Evolutionary conservation across 2,113 vertebrate species (phyloP).

Genomic region (Danionella cerebrum): DNA sequence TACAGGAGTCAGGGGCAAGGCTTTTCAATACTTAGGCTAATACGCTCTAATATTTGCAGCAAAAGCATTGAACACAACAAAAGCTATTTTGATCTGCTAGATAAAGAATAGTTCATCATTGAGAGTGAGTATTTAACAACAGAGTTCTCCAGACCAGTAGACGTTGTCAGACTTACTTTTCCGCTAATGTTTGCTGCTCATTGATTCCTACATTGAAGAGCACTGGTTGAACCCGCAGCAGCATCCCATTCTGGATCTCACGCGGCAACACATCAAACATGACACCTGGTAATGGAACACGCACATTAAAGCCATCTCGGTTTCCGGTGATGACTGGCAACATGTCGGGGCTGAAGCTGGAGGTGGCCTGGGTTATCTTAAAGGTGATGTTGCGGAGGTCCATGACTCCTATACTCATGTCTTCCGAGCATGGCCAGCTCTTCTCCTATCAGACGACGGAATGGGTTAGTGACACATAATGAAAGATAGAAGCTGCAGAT

Average conservation of each 20-base stretch:
- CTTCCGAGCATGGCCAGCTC: constrained; percentile 96
- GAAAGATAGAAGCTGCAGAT: not conserved
- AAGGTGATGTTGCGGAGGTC: constrained; percentile 97
- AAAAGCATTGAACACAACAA: too few relatives aligned
- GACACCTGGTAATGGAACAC: constrained; percentile 81
- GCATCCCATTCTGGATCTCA: constrained; percentile 97
- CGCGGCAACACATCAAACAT: constrained; percentile 88
- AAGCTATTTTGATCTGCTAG: too few relatives aligned
- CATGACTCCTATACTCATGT: constrained; percentile 93
- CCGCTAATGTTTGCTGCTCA: constrained; percentile 94
- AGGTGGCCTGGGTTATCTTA: constrained; percentile 92
- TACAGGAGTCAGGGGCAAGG: too few relatives aligned
- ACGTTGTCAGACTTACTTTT: constrained; percentile 87
- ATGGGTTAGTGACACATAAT: not conserved
- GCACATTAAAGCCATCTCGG: constrained; percentile 90
- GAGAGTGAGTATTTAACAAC: too few relatives aligned
- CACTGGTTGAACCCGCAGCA: constrained; percentile 92
- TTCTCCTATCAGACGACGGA: constrained; percentile 68
- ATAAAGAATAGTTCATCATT: too few relatives aligned
- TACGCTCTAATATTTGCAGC: too few relatives aligned
- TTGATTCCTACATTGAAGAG: constrained; percentile 98
- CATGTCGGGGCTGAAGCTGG: constrained; percentile 81
- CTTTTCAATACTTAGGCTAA: too few relatives aligned
- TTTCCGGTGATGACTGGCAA: constrained; percentile 96
- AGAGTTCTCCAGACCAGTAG: too few relatives aligned